Base-by-base conservation (phyloP, 2,113 vertebrate species). In the Neolamprologus devosi region DNA sequence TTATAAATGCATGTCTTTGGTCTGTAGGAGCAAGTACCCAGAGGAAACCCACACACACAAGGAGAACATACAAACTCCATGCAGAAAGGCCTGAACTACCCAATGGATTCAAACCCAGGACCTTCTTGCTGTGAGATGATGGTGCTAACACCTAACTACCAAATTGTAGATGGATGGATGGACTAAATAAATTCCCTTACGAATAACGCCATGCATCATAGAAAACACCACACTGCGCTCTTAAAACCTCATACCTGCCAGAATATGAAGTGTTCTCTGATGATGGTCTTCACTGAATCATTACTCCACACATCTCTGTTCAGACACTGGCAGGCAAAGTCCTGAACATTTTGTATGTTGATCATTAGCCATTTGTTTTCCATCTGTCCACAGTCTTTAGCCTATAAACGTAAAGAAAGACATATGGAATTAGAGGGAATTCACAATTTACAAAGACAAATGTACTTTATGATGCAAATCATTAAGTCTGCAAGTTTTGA, bases 351-450 rank as follows among this genome's bases (percentile, higher is more conserved):
- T 87, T 99, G 99, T 87, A 99, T 99, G 95, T 99, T 99, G 94
- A 99, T 99, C 98, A 99, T 99, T 57, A 99, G 97, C 99, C 99
- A 99, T 63, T 99, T 99, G 96, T 99, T 99, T 94, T 99, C 98
- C 94, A 99, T 96, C 94, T 99, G 98, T 79, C 99, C 99, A 75
- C 97, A 98, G 84, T 99, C 98, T 94, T 99, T 99, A 80, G 99
- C 99, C 99, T 99, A 82, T 2, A 78, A 85, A 80, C 2, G 85
- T 13, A 84, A 80, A 68, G 11, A 7, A 60, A 13, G 7, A 35
- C 87, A 82, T 4, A 5, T 4, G 7, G 13, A 54, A 9, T 54
- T n/a, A 63, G 9, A 53, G 14, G 12, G 5, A 58, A 81, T 47
- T 17, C 7, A 28, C 0, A 0, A 75, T 78, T 78, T 33, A 78